Evolutionary conservation across 2,797 vertebrate species (phyloP).

Genomic region (Mycteria americana): DNA sequence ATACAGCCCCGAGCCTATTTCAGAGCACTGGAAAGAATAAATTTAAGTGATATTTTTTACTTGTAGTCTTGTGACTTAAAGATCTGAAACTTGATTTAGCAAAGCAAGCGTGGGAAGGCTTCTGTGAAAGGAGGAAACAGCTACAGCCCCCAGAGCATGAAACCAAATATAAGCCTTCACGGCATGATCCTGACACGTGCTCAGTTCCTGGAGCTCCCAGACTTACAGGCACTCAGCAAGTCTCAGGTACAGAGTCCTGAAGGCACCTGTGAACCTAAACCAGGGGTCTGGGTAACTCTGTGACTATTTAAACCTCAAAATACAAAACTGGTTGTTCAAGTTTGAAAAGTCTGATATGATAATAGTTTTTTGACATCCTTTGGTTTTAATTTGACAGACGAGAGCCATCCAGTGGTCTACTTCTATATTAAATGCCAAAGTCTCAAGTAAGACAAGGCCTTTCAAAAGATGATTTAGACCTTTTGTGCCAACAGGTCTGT

Average conservation of each 20-base stretch:
- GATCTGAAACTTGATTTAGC: neutral
- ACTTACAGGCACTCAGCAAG: constrained; percentile 35
- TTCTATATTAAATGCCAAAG: neutral
- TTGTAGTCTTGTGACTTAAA: constrained; percentile 4
- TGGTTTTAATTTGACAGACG: neutral
- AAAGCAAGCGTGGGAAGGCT: neutral
- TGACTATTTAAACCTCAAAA: neutral
- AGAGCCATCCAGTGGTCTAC: neutral
- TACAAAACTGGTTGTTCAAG: neutral
- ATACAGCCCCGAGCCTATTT: neutral
- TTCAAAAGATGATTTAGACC: neutral
- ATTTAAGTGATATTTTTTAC: constrained; percentile 13
- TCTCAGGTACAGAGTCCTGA: constrained; percentile 13
- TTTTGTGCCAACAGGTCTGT: constrained; percentile 9
- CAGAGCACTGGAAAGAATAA: constrained; percentile 16
- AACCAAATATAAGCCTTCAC: neutral
- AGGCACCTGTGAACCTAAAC: neutral
- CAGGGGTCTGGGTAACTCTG: neutral
- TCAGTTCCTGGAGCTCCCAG: constrained; percentile 36
- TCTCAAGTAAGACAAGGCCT: neutral
- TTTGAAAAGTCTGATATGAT: neutral
- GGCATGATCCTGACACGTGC: constrained; percentile 18
- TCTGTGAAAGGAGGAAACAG: neutral
- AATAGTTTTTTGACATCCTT: neutral
- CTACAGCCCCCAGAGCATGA: neutral